Base-by-base conservation (phyloP, 2,113 vertebrate genomes). In the Gopherus flavomarginatus region DNA sequence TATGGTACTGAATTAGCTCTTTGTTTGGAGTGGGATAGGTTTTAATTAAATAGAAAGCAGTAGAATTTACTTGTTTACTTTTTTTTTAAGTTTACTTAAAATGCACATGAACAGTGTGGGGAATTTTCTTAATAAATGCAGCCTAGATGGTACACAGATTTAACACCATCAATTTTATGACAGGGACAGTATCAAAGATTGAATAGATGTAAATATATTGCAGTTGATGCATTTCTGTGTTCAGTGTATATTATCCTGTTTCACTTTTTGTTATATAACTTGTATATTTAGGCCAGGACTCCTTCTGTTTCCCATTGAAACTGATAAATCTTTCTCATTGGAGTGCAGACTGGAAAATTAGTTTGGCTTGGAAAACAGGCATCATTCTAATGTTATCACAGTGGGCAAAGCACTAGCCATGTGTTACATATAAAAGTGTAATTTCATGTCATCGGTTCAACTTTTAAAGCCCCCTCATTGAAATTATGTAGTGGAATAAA, bases 401-500 rank as follows among this genome's bases (percentile, higher is more conserved):
- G 24, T 5, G 2, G 57, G n/a, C 56, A 82, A 81, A 92, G 57
- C 62, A 10, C 5, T 29, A 82, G 24, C 57, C 54, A 21, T 0
- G 1, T 86, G 62, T 83, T 62, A 72, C 47, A 42, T 85, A 42
- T 50, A 9, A 88, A 97, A 94, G 38, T 87, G 10, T 81, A 91
- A 91, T 92, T 87, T 85, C 8, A 3, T 85, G 29, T 92, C 57
- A 79, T 83, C 44, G 38, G 84, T 79, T 95, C 93, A 97, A 12
- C 90, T 97, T 94, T 83, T 92, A 94, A 78, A 87, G 91, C 75
- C 29, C 95, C 31, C 27, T 49, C 27, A 50, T 93, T 83, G 93
- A 95, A 86, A 89, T 95, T 96, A 82, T 89, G 47, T 57, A 86
- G 47, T 81, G 78, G 72, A 92, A 83, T 96, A 27, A 95, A 97